These are phyloP conservation scores for Camponotus pennsylvanicus DNA, from an alignment of 1,140 invertebrate species.

Conservation along the genomic window DNA sequence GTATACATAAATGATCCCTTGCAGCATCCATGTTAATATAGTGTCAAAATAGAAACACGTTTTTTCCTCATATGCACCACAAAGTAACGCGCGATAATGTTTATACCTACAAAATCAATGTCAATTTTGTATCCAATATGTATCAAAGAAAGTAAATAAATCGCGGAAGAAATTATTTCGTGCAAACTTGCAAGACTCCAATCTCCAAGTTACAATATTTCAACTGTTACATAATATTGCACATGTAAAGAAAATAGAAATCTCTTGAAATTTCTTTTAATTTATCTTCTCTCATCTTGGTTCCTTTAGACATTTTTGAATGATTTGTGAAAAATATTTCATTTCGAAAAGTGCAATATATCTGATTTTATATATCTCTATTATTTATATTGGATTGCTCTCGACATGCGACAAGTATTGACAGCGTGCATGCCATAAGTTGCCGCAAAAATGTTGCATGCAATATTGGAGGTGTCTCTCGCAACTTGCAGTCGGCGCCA, in stretches of 20 bases:
- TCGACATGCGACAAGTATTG: not conserved
- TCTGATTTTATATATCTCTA: not conserved
- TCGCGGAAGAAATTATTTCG: not conserved
- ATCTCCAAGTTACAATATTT: not conserved
- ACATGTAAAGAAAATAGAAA: not conserved
- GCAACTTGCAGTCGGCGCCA: conserved; percentile 13
- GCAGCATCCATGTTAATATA: not conserved
- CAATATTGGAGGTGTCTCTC: conserved; percentile 28
- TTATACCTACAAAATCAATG: conserved; percentile 19
- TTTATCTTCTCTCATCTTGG: no score
- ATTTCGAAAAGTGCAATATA: not conserved
- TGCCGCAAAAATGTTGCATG: conserved; percentile 9
- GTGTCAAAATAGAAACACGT: not conserved
- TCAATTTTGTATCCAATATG: not conserved
- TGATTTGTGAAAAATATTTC: not conserved
- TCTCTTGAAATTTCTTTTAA: not conserved
- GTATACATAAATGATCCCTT: not conserved
- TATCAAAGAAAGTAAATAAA: not conserved
- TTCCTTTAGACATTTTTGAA: not conserved
- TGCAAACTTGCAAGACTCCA: not conserved
- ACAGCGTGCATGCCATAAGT: not conserved
- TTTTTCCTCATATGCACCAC: conserved; percentile 5
- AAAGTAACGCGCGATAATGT: not conserved
- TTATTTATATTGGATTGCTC: not conserved
- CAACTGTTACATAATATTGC: not conserved